These are phyloP conservation scores for human (Homo sapiens) DNA, from an alignment of 2,113 vertebrate species.

Conservation along the genomic window DNA sequence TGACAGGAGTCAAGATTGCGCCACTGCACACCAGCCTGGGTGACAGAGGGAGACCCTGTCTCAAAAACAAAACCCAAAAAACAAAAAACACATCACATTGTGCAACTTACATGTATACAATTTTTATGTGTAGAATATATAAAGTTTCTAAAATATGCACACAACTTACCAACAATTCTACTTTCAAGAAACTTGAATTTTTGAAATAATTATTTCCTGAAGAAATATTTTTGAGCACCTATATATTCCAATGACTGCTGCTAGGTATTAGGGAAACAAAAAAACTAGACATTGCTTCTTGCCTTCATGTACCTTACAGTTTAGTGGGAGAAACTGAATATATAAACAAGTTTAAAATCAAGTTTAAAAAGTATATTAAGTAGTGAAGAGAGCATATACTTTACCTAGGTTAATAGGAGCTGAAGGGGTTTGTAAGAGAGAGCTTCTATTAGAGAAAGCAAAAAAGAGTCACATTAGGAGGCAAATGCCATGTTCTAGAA, in stretches of 20 bases:
- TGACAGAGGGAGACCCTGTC: no score
- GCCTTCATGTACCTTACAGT: background rate
- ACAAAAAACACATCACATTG: background rate
- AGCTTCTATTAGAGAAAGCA: background rate
- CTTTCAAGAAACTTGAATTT: conserved; percentile 31
- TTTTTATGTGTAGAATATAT: background rate
- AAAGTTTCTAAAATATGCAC: background rate
- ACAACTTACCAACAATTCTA: background rate
- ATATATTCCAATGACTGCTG: background rate
- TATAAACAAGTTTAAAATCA: background rate
- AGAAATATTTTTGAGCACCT: background rate
- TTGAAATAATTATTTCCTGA: background rate
- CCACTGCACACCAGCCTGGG: no score
- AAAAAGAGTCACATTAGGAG: background rate
- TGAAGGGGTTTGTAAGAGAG: background rate
- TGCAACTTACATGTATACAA: background rate
- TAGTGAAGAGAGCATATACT: background rate
- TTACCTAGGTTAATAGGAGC: background rate
- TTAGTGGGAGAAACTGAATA: background rate
- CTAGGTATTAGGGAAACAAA: background rate
- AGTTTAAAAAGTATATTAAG: background rate
- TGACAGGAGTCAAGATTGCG: no score
- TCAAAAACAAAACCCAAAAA: no score
- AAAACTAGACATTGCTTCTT: background rate
- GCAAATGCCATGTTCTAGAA: background rate